Percentiles rank a stretch among this genome's conserved stretches.
Conservation (phyloP, 2,797 vertebrate genomes). For the Centropyge bicolor region DNA sequence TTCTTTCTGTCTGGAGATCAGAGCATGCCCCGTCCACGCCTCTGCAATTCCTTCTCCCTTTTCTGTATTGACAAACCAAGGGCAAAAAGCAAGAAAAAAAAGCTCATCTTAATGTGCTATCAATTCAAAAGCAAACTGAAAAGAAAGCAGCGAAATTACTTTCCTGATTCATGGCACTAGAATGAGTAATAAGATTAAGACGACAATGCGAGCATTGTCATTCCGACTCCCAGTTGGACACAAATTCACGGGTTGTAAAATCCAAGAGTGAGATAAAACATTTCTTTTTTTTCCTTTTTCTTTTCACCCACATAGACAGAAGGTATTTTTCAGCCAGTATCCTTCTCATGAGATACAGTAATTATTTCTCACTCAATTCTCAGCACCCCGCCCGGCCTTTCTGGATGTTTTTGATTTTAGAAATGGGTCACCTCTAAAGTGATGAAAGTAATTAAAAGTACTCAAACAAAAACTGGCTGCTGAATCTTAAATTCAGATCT, state of each 20-base stretch:
- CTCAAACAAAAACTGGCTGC: slow-evolving; percentile 5
- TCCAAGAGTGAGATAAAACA: not conserved
- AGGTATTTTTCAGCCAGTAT: slow-evolving; percentile 16
- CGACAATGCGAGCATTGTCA: slow-evolving; percentile 11
- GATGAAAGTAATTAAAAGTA: slow-evolving; percentile 48
- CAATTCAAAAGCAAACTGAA: slow-evolving; percentile 26
- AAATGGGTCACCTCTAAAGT: slow-evolving; percentile 56
- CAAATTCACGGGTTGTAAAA: slow-evolving; percentile 5
- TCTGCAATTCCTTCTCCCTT: slow-evolving; percentile 51
- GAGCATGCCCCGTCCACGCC: slow-evolving; percentile 52
- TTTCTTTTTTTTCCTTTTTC: not conserved
- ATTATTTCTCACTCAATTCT: slow-evolving; percentile 44
- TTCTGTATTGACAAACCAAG: slow-evolving; percentile 67
- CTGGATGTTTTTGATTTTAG: slow-evolving; percentile 47
- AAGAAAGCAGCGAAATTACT: slow-evolving; percentile 22
- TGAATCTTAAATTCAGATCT: slow-evolving; percentile 17
- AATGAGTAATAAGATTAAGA: slow-evolving; percentile 26
- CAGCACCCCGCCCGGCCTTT: slow-evolving; percentile 9
- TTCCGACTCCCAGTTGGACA: slow-evolving; percentile 3
- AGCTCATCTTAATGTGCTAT: slow-evolving; percentile 23
- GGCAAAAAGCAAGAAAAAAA: slow-evolving; percentile 32
- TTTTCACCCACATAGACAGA: slow-evolving; percentile 9
- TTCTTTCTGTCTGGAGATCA: slow-evolving; percentile 71
- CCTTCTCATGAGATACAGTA: slow-evolving; percentile 32
- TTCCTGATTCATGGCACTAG: slow-evolving; percentile 8